Evolutionary conservation across 1,140 invertebrate genomes (phyloP), one percentile per base, ranked within the genome.

Genomic region (Psix sp.): DNA sequence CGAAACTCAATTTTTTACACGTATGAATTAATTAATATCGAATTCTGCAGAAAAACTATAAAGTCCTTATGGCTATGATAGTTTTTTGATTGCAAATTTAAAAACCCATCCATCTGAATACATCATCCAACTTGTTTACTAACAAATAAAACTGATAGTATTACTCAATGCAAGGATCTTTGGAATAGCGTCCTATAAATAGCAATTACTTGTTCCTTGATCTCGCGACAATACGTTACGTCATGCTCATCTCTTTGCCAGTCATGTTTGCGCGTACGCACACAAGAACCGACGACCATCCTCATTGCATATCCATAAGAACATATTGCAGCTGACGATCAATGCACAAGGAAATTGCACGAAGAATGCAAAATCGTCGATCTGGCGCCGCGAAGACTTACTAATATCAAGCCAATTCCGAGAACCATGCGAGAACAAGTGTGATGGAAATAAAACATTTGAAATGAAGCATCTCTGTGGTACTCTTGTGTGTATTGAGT

Each of bases 191-290:
- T 13, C 5, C 43, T 63, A 71, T 63, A 57, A 73, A 73, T 73
- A 73, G 39, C 59, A 46, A 65, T 73, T 73, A 56, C 59, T 59
- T 31, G 42, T 65, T 63, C 46, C 45, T 73, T 60, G 52, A 66
- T 65, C 48, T 48, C 36, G 3, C 29, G 39, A 43, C 52, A 60
- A 66, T 54, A 43, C 18, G 51, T 74, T 74, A 29, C 72, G 46
- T 74, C 63, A 74, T 24, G 3, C 57, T 42, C 56, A n/a, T 56
- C 31, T 57, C 26, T 5, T 21, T 0, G 3, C 48, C 5, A 48
- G 48, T 39, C 48, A 45, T 29, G 35, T 45, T 43, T 24, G 33
- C 26, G 7, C 6, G 26, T 9, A 24, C 21, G 26, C 26, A 29
- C 7, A 29, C n/a, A 10, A 29, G 26, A 29, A 29, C n/a, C 26